Evolutionary conservation across 1,140 invertebrate genomes (phyloP), one percentile per base, ranked within the genome.

Genomic region (Pemphigus obesinymphae): DNA sequence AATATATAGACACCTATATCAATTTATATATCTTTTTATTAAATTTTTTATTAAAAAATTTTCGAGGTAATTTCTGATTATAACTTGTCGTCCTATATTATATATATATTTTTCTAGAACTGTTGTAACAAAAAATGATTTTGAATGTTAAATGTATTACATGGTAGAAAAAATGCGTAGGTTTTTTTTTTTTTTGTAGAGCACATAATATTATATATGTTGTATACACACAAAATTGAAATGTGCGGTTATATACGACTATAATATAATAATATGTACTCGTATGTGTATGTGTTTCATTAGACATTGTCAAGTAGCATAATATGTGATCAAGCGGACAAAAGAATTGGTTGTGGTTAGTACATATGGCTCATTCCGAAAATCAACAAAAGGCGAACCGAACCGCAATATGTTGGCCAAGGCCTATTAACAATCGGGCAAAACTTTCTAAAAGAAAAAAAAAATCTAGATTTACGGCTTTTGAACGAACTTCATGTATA

Each of bases 341-440:
- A 66, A 66, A 66, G 63, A 66, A 37, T 66, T 40, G 63, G 8
- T 66, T 66, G 63, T 66, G 63, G 63, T 66, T 66, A 40, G 34
- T 58, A 26, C 31, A 29, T 61, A 29, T 31, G 17, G 34, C 17
- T 66, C 34, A 10, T 66, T 66, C 10, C 63, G 3, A 66, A 37
- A 66, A 37, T 66, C 63, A 66, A 66, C 63, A 40, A 66, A 66
- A 66, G 63, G 20, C 63, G 8, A 66, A 37, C 31, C 31, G 31
- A 66, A 66, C 63, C 63, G n/a, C 63, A 66, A 66, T n/a, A n/a
- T 40, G 31, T 37, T 34, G 58, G 29, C 58, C 58, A 61, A 31
- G 20, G 31, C 20, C 34, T 20, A 37, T 66, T 66, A 66, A 66
- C 31, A 66, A 20, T 63, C 6, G 2, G 4, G 58, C 13, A 13